These are phyloP conservation scores for Botia kubotai DNA, from an alignment of 2,797 vertebrate species.

Conservation along the genomic window DNA sequence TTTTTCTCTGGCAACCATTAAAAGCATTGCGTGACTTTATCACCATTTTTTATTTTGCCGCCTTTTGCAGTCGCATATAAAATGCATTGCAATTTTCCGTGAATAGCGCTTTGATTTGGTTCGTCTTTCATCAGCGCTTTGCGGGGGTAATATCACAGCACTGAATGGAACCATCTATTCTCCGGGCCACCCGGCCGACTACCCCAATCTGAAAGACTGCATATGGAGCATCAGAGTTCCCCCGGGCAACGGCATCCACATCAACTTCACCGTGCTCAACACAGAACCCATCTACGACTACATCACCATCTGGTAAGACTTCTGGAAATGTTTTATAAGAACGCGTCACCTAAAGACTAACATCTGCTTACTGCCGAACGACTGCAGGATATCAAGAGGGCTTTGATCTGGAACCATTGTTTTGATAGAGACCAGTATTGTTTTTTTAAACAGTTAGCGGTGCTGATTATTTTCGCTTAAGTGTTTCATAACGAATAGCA, in stretches of 20 bases:
- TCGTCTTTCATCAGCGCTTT: constrained; percentile 82
- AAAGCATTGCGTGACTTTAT: background rate
- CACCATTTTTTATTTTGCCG: background rate
- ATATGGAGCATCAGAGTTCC: constrained; percentile 93
- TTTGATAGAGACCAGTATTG: background rate
- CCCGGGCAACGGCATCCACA: constrained; percentile 93
- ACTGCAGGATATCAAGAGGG: background rate
- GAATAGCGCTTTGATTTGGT: constrained; percentile 22
- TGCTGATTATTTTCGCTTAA: background rate
- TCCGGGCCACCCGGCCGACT: constrained; percentile 95
- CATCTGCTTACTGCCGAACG: background rate
- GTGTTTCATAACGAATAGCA: background rate
- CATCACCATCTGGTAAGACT: constrained; percentile 93
- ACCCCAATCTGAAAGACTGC: constrained; percentile 97
- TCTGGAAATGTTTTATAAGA: constrained; percentile 24
- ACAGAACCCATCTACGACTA: constrained; percentile 98
- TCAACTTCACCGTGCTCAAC: constrained; percentile 95
- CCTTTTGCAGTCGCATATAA: background rate
- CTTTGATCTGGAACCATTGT: background rate
- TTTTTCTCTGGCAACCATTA: background rate
- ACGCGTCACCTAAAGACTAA: constrained; percentile 1
- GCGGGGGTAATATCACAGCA: constrained; percentile 94
- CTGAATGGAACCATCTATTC: constrained; percentile 98
- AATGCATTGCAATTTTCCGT: background rate
- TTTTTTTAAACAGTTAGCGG: background rate